Conservation (phyloP, 2,888 invertebrate genomes). For the Dryocosmus kuriphilus region DNA sequence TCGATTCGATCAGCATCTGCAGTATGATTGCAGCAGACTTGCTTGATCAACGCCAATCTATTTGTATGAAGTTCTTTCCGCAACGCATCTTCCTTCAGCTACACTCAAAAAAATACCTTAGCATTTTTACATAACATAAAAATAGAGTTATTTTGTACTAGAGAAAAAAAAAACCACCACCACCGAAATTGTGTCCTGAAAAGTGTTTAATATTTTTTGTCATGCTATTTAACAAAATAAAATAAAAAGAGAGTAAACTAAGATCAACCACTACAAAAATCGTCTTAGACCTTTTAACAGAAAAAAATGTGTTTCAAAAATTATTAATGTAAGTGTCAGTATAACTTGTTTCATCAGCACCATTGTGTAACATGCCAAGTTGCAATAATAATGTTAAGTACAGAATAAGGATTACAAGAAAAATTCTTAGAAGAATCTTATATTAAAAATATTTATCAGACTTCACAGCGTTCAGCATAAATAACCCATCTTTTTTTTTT, state of each 20-base stretch:
- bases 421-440: neutral
- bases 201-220: neutral
- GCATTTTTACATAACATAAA: constrained; percentile 29
- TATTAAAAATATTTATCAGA: neutral
- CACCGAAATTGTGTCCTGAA: neutral
- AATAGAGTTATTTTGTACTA: neutral
- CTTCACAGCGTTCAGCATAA: constrained; percentile 21
- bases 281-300: too few species aligned
- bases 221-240: neutral
- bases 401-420: neutral
- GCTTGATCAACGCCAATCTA: constrained; percentile 85
- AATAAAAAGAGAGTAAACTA: neutral
- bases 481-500: neutral
- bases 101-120: constrained; percentile 60
- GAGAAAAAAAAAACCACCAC: neutral
- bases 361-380: neutral
- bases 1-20: constrained; percentile 80
- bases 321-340: neutral
- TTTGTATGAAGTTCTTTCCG: constrained; percentile 88
- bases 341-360: neutral
- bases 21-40: constrained; percentile 84
- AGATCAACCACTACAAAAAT: too few species aligned
- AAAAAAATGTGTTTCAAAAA: neutral
- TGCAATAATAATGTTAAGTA: neutral
- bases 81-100: constrained; percentile 89